phyloP scores from a whole-genome alignment of 2,888 invertebrate species.

The Seira musarum region DNA sequence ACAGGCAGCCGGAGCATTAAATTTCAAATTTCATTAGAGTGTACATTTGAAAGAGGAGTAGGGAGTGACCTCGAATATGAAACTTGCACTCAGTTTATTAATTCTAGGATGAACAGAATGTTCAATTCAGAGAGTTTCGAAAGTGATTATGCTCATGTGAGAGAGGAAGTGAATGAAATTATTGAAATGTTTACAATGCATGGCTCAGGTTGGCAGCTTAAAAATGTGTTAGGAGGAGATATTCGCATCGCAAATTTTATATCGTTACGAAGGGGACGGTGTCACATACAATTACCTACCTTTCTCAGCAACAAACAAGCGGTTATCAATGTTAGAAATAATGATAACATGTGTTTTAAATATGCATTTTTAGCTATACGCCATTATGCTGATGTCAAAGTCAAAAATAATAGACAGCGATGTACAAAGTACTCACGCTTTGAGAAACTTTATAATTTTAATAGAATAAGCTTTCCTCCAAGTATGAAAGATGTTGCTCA shows the following conservation, averaged over 20 bases:
- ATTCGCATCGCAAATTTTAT: conserved; percentile 10
- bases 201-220: conserved; percentile 30
- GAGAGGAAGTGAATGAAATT: not conserved
- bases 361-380: conserved; percentile 32
- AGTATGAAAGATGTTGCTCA: conserved; percentile 2
- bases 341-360: conserved; percentile 28
- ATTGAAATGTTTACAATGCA: conserved; percentile 31
- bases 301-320: not conserved
- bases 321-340: conserved; percentile 27
- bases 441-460: conserved; percentile 23
- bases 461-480: conserved; percentile 22
- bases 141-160: not conserved
- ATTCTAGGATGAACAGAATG: conserved; percentile 15
- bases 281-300: not conserved
- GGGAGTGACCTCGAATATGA: not conserved
- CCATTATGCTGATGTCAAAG: conserved; percentile 28
- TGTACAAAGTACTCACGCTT: conserved; percentile 25
- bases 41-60: conserved; percentile 29
- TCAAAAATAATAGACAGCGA: not conserved
- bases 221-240: conserved; percentile 21
- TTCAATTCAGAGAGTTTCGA: conserved; percentile 3
- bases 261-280: conserved; percentile 3
- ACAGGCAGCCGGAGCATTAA: not conserved
- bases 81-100: conserved; percentile 25
- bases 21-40: conserved; percentile 20